Evolutionary conservation across 2,797 vertebrate genomes (phyloP), one percentile per base, ranked within the genome.

Genomic region (Sparus aurata): DNA sequence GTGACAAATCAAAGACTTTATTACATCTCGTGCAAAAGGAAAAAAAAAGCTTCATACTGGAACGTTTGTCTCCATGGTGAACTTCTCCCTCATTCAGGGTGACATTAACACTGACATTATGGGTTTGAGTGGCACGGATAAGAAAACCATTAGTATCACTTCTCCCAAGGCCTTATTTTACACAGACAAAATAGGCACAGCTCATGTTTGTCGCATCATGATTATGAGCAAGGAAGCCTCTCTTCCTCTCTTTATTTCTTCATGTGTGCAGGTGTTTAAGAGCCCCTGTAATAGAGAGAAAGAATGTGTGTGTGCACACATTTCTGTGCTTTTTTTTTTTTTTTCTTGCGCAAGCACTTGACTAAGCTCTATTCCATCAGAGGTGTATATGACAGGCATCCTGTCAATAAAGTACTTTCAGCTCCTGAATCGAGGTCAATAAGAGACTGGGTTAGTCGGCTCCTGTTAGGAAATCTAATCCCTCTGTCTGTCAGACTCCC

Each of bases 391-490:
- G 87, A 87, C 69, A 73, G 89, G 67, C 82, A 81, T 68, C 75
- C 84, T 83, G 83, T 90, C 85, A 85, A 86, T 87, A 86, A 84
- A 90, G 83, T 66, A 71, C 86, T 82, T 80, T 84, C 73, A 91
- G 83, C 82, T 79, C 55, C 30, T 61, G 83, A 85, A 89, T 89
- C 69, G 80, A 81, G 79, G 78, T 87, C 90, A 92, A 89, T 90
- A 82, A 82, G 74, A 90, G 75, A 88, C 80, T 85, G 83, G 69
- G 85, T 84, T 83, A 90, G 75, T 82, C 63, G n/a, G 69, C 73
- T 78, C 50, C 83, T 69, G 78, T 80, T 88, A 63, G 75, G 34
- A 87, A 80, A 83, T 84, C 71, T 79, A 89, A 93, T 88, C 77
- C 70, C 12, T 63, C 78, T 87, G 73, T 89, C 86, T 75, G 64